Conservation (phyloP, 2,113 vertebrate genomes). For the Erinaceus europaeus region DNA sequence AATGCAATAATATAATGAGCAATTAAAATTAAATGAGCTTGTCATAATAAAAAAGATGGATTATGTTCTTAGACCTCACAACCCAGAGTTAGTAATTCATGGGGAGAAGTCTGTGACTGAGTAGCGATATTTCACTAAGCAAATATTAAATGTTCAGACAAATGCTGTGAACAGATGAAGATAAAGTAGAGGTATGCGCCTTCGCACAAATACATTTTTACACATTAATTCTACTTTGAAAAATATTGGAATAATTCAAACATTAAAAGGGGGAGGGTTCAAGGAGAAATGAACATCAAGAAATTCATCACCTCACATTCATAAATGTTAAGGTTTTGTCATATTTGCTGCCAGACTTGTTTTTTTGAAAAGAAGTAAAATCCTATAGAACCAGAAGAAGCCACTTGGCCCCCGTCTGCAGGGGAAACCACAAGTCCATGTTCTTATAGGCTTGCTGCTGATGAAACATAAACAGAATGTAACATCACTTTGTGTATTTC, state of each 20-base stretch:
- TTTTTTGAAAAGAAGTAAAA: not conserved
- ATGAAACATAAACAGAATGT: not conserved
- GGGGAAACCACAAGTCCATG: not conserved
- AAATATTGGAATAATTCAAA: not conserved
- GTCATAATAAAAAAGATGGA: conserved; percentile 71
- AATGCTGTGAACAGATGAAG: not conserved
- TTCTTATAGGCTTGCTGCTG: not conserved
- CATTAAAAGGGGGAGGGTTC: not conserved
- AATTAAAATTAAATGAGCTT: conserved; percentile 73
- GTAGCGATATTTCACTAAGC: not conserved
- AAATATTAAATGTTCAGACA: not conserved
- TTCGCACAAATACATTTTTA: not conserved
- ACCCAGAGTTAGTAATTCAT: not conserved
- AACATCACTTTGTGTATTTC: not conserved
- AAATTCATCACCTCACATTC: not conserved
- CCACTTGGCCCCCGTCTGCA: not conserved
- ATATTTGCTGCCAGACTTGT: not conserved
- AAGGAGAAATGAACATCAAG: not conserved
- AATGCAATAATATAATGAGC: conserved; percentile 46
- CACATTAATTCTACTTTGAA: not conserved
- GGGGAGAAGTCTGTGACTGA: not conserved
- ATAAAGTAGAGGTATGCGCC: not conserved
- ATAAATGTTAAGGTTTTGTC: not conserved
- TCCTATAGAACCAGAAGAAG: not conserved
- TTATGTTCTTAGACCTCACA: not conserved